Base-by-base conservation (phyloP, 2,797 vertebrate species). In the Tenualosa ilisha region DNA sequence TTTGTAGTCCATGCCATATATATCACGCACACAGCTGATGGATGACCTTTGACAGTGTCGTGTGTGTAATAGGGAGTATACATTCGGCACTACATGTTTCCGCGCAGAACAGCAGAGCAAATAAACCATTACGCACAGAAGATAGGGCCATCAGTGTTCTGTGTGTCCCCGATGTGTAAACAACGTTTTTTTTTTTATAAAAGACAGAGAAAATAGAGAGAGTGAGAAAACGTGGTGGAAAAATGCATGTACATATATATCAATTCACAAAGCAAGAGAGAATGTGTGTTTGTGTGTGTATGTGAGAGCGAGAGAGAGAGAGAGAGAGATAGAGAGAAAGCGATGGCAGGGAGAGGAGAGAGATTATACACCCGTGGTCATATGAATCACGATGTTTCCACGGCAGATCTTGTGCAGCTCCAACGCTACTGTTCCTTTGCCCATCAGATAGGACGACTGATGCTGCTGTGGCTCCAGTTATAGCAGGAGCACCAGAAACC, bases 341-440 rank as follows among this genome's bases (percentile, higher is more conserved):
- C 26, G 3, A 15, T 15, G 26, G 24, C 61, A 65, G n/a, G 7
- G 24, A 54, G 8, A 31, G 4, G 26, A 8, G 61, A 59, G 20
- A 59, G 56, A 59, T 56, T 56, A 20, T 53, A 20, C 56, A n/a
- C 20, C 17, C 22, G 56, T n/a, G 79, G 63, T 90, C 83, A 86
- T 53, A 90, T 90, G 90, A 90, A 90, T 92, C 89, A 90, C 84
- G 85, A 84, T 86, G 81, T 89, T 92, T 88, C 84, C 86, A 87
- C 50, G 75, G 40, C 56, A 91, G 90, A 92, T 90, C 90, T 89
- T 90, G 85, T 90, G 83, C 31, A 54, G 84, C 17, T 81, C 85
- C 50, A 86, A 82, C 84, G 86, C 87, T 86, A 59, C 86, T 87
- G 88, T 92, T 90, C 86, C 86, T 83, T 53, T 84, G 86, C 88